Evolutionary conservation across 1,140 invertebrate species (phyloP), one percentile per base, ranked within the genome.

Genomic region (Camponotus vicinus): DNA sequence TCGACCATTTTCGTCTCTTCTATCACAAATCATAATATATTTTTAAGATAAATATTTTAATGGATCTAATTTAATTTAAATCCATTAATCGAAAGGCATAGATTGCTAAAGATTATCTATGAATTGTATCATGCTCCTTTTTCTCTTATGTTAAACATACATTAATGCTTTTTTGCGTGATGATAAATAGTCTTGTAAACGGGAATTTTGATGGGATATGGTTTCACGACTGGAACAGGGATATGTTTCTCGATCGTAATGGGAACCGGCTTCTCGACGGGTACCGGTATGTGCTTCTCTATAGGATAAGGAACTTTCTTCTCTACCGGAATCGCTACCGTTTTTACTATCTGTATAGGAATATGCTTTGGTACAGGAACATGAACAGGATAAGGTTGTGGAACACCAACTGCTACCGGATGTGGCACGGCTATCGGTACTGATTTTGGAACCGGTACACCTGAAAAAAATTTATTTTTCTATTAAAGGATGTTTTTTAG

Each of bases 101-200:
- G 27, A 27, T 80, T 32, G 66, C 34, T 57, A 27, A 69, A 6
- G 21, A 13, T 67, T 45, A 34, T 2, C 42, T 59, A n/a, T 40
- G 27, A 2, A 2, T 3, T 27, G 0, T 27, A 52, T 15, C 15
- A 27, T 42, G 34, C 32, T 45, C 0, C 32, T 57, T 13, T 32
- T 40, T 13, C 18, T 18, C 18, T 9, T 27, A 27, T 27, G 27
- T 27, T 27, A 45, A 21, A 40, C 52, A 32, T 13, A 11, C 21
- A 52, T 59, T 88, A 90, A n/a, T 90, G 89, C 49, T 90, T 90
- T 88, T 97, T 97, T 66, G 97, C 95, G 57, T 97, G 96, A 88
- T 97, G 97, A 86, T 97, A 95, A 42, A 97, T 96, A 15, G 97
- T 97, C 92, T 97, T 98, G 92, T 97, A 97, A 2, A 97, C 96